Evolutionary conservation across 2,888 invertebrate species (phyloP).

Genomic region (Tipula vernalis): DNA sequence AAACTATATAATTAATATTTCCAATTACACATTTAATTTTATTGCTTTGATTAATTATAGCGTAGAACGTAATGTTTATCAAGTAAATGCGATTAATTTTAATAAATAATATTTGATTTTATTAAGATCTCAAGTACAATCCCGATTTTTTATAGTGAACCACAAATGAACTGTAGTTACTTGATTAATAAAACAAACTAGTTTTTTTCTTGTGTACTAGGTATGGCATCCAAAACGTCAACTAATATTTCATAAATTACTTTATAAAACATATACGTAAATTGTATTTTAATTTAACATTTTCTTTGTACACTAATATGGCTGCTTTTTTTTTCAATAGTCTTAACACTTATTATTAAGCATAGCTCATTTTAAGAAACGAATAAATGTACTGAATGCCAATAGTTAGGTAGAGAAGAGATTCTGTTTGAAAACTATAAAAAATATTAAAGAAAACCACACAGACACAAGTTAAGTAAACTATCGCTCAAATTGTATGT

Average conservation of each 20-base stretch:
- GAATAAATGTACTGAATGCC: background rate
- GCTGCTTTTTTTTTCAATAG: background rate
- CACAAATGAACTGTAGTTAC: background rate
- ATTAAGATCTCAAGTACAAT: background rate
- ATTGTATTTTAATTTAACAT: background rate
- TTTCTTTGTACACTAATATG: background rate
- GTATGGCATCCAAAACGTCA: background rate
- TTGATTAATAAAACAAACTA: background rate
- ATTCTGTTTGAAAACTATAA: background rate
- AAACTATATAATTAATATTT: background rate
- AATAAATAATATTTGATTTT: background rate
- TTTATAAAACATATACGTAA: background rate
- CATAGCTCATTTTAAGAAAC: background rate
- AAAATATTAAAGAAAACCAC: background rate
- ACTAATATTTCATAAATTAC: background rate
- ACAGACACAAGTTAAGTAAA: background rate
- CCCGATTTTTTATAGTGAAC: background rate
- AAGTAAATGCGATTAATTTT: background rate
- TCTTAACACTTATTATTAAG: background rate
- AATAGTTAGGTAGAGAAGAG: background rate
- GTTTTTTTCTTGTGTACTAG: background rate
- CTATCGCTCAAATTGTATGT: background rate
- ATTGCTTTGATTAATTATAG: background rate
- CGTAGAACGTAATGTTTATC: background rate
- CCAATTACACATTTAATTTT: background rate